Base-by-base conservation (phyloP, 2,888 invertebrate species). In the Cephus runcator region DNA sequence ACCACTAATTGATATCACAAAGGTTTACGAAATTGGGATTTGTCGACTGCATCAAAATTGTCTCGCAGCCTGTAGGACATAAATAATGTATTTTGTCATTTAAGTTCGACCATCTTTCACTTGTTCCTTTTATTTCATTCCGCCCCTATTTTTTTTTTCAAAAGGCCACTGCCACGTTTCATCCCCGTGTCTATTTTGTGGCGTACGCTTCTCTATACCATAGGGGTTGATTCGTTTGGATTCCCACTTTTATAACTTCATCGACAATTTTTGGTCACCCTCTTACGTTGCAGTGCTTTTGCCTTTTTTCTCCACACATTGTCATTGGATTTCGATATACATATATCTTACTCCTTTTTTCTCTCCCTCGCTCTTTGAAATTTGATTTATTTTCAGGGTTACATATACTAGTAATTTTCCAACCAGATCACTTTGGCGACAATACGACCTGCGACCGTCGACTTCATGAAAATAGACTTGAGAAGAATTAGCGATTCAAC, bases 211-310 rank as follows among this genome's bases (percentile, higher is more conserved):
- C 79, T 75, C 77, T 73, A 79, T 69, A 80, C 80, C 82, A 85
- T 83, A 83, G 82, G 81, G 79, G 80, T 23, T 56, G 23, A 56
- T 56, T 56, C 40, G 6, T 56, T 56, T 56, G 40, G 40, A 56
- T 85, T 82, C 87, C 88, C 86, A 88, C 87, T 89, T 88, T 89
- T 89, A 89, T 88, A 88, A 89, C 89, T 89, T 87, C 84, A 89
- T 89, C 86, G 87, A 85, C 86, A 83, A 89, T 88, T 89, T 89
- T 87, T 83, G 84, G 85, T 85, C 85, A 85, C 87, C 85, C 87
- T 85, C 87, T 79, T 76, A 76, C 73, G 74, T 73, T 76, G 33
- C 76, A 73, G 75, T 69, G 78, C 78, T 56, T 76, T 75, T 69
- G 12, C 30, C 35, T 30, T 23, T 23, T 56, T 56, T 2, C 15